phyloP scores from a whole-genome alignment of 2,113 vertebrate species.

The Cyanistes caeruleus region DNA sequence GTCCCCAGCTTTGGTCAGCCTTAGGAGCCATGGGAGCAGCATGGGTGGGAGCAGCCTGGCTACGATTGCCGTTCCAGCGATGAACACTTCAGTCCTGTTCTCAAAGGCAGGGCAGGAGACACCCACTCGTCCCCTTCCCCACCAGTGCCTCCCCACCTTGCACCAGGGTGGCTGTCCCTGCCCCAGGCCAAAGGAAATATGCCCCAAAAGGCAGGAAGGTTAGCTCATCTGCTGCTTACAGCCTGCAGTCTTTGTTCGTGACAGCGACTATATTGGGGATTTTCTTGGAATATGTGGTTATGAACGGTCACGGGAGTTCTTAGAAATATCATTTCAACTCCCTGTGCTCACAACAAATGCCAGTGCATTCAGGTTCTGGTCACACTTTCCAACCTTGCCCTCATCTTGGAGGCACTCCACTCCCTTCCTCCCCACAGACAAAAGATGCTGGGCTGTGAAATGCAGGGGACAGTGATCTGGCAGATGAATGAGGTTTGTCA shows the following conservation, averaged over 20 bases:
- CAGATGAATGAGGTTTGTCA: neutral
- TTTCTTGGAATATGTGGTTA: conserved; percentile 39
- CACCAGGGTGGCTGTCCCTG: neutral
- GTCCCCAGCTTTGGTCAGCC: accelerated
- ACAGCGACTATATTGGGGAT: neutral
- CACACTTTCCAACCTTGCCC: neutral
- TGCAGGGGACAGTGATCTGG: neutral
- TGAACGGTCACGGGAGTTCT: neutral
- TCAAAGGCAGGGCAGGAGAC: neutral
- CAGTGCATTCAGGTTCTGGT: neutral
- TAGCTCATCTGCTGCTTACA: neutral
- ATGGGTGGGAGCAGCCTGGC: neutral
- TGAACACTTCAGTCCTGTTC: neutral
- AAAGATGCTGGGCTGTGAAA: neutral
- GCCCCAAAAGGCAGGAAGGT: neutral
- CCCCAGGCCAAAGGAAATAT: neutral
- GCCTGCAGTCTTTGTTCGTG: neutral
- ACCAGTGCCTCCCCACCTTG: neutral
- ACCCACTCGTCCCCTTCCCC: neutral
- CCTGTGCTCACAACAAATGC: neutral
- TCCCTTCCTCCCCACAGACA: neutral
- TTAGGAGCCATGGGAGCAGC: accelerated
- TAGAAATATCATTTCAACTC: conserved; percentile 7
- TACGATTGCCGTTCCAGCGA: accelerated
- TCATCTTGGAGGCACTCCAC: neutral